These are phyloP conservation scores for Malurus alboscapulatus DNA, from an alignment of 2,113 vertebrate genomes.

Conservation along the genomic window DNA sequence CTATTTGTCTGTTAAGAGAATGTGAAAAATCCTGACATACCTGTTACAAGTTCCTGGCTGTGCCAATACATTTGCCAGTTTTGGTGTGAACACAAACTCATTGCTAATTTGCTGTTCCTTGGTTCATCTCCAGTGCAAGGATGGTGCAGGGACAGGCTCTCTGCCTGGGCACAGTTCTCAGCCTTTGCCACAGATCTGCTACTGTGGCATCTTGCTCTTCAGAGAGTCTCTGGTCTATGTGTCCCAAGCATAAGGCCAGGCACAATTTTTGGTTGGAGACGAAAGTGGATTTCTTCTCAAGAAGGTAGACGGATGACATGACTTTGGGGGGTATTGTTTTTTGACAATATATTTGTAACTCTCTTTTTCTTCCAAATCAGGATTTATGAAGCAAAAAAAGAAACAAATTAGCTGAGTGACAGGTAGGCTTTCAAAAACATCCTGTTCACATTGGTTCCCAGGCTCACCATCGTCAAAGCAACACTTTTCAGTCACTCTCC, in stretches of 20 bases:
- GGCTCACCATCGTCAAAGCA: not conserved
- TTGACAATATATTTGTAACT: not conserved
- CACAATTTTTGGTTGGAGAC: not conserved
- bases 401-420: not conserved
- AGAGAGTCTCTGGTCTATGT: not conserved
- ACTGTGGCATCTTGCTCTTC: not conserved
- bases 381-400: not conserved
- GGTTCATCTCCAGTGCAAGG: not conserved
- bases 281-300: not conserved
- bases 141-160: not conserved
- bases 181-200: not conserved
- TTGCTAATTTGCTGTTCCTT: not conserved
- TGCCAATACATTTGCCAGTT: not conserved
- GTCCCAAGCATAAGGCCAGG: rapidly evolving
- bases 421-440: not conserved
- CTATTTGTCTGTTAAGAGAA: not conserved
- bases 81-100: not conserved
- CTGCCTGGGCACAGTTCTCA: not conserved
- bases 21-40: not conserved
- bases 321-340: not conserved
- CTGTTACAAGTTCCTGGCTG: not conserved
- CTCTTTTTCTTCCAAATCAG: slow-evolving; percentile 36
- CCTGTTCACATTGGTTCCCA: not conserved
- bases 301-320: not conserved
- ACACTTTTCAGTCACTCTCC: not conserved